Evolutionary conservation across 2,888 invertebrate species (phyloP), one percentile per base, ranked within the genome.

Genomic region (Myopa testacea): DNA sequence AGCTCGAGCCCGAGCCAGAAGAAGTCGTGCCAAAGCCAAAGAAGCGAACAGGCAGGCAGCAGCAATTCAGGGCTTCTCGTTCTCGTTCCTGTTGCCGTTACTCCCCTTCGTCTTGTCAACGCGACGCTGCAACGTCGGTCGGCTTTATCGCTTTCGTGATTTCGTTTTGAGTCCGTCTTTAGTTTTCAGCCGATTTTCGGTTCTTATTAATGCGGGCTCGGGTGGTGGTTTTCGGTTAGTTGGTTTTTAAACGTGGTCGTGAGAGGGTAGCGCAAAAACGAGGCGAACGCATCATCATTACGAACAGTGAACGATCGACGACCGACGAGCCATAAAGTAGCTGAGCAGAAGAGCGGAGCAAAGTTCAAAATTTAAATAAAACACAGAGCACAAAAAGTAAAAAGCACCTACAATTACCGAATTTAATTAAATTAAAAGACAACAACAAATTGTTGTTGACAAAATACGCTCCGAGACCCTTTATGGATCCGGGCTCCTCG

Each of bases 191-290:
- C 75, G 68, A 75, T 76, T 76, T 74, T 74, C 67, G 67, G 67
- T 71, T 60, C 52, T 76, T 69, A 63, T 76, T 78, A 81, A 82
- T 80, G 81, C 82, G 82, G 82, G 81, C 82, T 82, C 81, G 80
- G 81, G 80, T 81, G 84, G 85, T 88, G 85, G 86, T 84, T 86
- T 84, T 85, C 85, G 85, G 86, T 87, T 86, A 87, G 86, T 87
- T 84, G 85, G 84, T 84, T 86, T 87, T 86, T 87, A 87, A 88
- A 88, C 88, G 86, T 87, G 87, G 88, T 86, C 85, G 88, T 88
- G 87, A 87, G 88, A 87, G 87, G 87, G 88, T 87, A 88, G 87
- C 80, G 75, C 45, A n/a, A 37, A 55, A 55, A 10, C 52, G 58
- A 71, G 71, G 37, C 71, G 71, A 71, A 34, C 55, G 1, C 16